Percentiles rank a stretch among this genome's conserved stretches.
Conservation (phyloP, 2,113 vertebrate genomes). For the Seriola quinqueradiata region DNA sequence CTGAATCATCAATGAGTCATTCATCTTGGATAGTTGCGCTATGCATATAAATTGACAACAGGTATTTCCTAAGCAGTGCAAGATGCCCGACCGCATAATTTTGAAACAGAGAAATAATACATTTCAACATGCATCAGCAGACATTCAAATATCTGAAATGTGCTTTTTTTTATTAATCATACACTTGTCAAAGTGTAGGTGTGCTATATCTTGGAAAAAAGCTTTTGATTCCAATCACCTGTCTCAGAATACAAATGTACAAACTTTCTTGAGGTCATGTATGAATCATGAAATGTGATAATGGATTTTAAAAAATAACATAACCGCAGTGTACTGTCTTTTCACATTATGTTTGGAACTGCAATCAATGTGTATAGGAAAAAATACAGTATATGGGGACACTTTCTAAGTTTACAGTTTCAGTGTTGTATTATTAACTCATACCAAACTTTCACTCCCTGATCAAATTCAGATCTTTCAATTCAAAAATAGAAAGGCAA, state of each 20-base stretch:
- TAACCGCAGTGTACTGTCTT: background rate
- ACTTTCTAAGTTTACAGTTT: constrained; percentile 11
- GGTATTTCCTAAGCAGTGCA: constrained; percentile 1
- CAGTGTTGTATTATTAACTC: background rate
- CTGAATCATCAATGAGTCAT: background rate
- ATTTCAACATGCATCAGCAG: constrained; percentile 45
- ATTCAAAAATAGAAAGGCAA: constrained; percentile 5
- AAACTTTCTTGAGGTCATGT: background rate
- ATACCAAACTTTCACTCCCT: background rate
- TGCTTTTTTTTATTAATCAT: constrained; percentile 9
- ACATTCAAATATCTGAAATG: constrained; percentile 25
- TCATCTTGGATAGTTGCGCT: constrained; percentile 1
- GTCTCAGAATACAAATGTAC: background rate
- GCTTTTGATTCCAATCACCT: background rate
- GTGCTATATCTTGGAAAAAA: background rate
- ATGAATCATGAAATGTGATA: constrained; percentile 14
- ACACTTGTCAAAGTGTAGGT: constrained; percentile 42
- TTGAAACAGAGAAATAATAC: background rate
- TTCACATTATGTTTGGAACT: constrained; percentile 15
- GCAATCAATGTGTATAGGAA: background rate
- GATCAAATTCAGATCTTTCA: constrained; percentile 5
- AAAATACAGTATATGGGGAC: background rate
- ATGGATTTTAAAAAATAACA: background rate
- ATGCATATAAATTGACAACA: constrained; percentile 29
- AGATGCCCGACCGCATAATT: constrained; percentile 13